These are phyloP conservation scores for Drosophila neotestacea DNA, from an alignment of 2,888 invertebrate species.

Conservation along the genomic window DNA sequence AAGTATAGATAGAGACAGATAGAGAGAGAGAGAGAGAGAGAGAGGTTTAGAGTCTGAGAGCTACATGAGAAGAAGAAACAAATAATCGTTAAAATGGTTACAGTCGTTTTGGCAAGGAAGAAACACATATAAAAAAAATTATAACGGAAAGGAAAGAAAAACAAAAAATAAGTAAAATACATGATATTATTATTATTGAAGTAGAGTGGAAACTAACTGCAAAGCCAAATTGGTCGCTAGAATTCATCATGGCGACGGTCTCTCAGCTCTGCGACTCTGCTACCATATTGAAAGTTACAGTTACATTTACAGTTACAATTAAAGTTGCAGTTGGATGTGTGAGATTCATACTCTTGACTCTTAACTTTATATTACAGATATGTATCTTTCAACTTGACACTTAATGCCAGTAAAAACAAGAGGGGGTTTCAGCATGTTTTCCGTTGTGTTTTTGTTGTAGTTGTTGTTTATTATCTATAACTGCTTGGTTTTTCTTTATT, in stretches of 20 bases:
- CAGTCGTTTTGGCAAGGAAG: slow-evolving; percentile 24
- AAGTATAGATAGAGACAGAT: not conserved
- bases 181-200: slow-evolving; percentile 21
- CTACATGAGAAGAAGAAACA: slow-evolving; percentile 15
- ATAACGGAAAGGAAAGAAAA: slow-evolving; percentile 7
- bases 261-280: slow-evolving; percentile 43
- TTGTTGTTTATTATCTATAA: slow-evolving; percentile 66
- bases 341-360: slow-evolving; percentile 23
- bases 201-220: slow-evolving; percentile 47
- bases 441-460: slow-evolving; percentile 68
- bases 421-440: slow-evolving; percentile 78
- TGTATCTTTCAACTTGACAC: slow-evolving; percentile 16
- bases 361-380: slow-evolving; percentile 27
- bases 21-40: slow-evolving; percentile 3
- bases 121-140: slow-evolving; percentile 27
- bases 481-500: slow-evolving; percentile 36
- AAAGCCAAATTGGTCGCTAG: slow-evolving; percentile 41
- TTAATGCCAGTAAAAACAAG: slow-evolving; percentile 68
- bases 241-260: slow-evolving; percentile 29
- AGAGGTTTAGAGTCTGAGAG: slow-evolving; percentile 5
- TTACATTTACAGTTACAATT: slow-evolving; percentile 17
- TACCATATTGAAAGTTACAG: slow-evolving; percentile 22
- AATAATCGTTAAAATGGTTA: slow-evolving; percentile 39
- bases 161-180: slow-evolving; percentile 4
- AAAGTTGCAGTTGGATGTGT: slow-evolving; percentile 15